phyloP scores from a whole-genome alignment of 2,113 vertebrate species.

The Mastomys natalensis region DNA sequence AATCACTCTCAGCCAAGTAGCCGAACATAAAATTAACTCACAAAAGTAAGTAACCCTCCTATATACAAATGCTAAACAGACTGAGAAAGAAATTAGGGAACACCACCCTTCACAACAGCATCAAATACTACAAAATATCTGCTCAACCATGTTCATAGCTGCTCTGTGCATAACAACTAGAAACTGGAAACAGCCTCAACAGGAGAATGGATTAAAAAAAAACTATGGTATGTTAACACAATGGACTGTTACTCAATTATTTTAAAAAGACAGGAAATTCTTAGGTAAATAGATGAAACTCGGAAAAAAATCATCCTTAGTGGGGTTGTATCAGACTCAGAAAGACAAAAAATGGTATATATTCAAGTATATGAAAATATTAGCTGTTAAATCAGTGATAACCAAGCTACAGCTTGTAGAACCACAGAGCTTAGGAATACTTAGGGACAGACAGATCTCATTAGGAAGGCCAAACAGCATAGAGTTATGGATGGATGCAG shows the following conservation, averaged over 20 bases:
- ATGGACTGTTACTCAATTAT: background rate
- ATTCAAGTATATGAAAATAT: background rate
- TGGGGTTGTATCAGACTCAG: background rate
- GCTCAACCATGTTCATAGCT: background rate
- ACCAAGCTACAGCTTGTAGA: background rate
- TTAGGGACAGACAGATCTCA: background rate
- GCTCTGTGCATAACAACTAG: background rate
- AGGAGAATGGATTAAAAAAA: background rate
- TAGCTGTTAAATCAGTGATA: background rate
- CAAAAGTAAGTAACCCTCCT: too few relatives aligned
- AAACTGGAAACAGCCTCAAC: background rate
- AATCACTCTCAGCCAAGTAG: background rate
- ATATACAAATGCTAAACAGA: too few relatives aligned
- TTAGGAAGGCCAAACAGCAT: background rate
- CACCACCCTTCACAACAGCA: too few relatives aligned
- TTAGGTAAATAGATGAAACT: background rate
- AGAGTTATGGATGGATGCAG: background rate
- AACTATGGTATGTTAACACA: background rate
- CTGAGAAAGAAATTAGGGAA: too few relatives aligned
- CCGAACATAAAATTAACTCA: too few relatives aligned
- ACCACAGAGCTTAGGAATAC: background rate
- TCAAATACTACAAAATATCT: too few relatives aligned
- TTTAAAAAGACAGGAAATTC: background rate
- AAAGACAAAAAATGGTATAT: background rate
- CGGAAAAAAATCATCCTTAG: background rate